Evolutionary conservation across 1,140 invertebrate genomes (phyloP).

Genomic region (Cydia splendana): DNA sequence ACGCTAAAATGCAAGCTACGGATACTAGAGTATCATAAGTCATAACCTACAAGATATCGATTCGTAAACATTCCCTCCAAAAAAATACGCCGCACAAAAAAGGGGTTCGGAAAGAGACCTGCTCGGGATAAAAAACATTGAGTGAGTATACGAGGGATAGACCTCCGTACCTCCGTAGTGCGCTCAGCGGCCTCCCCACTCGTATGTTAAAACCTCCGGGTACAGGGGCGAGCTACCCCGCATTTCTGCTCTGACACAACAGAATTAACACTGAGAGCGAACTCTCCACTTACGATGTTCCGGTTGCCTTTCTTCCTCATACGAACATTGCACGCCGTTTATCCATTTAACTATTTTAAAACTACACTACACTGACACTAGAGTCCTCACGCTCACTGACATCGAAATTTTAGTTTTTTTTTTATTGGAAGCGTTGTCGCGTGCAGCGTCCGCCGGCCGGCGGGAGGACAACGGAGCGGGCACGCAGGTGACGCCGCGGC

Average conservation of each 20-base stretch:
- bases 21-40: conserved; percentile 53
- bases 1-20: conserved; percentile 8
- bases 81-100: conserved; percentile 66
- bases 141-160: conserved; percentile 69
- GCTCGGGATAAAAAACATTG: conserved; percentile 62
- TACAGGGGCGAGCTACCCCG: conserved; percentile 66
- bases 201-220: conserved; percentile 57
- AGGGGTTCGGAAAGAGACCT: conserved; percentile 67
- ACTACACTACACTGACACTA: conserved; percentile 72
- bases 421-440: conserved; percentile 67
- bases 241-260: conserved; percentile 64
- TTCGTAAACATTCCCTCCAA: conserved; percentile 69
- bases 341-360: conserved; percentile 78
- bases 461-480: conserved; percentile 49
- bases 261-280: conserved; percentile 61
- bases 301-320: conserved; percentile 77
- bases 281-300: conserved; percentile 73
- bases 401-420: conserved; percentile 68
- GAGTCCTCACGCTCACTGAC: conserved; percentile 66
- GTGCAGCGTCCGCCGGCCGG: conserved; percentile 66
- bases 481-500: conserved; percentile 51
- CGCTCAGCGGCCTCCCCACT: conserved; percentile 68
- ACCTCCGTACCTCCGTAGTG: conserved; percentile 72
- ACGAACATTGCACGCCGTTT: conserved; percentile 74
- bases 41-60: conserved; percentile 63